These are phyloP conservation scores for Tethea ocularis DNA, from an alignment of 2,888 invertebrate genomes.

Conservation along the genomic window DNA sequence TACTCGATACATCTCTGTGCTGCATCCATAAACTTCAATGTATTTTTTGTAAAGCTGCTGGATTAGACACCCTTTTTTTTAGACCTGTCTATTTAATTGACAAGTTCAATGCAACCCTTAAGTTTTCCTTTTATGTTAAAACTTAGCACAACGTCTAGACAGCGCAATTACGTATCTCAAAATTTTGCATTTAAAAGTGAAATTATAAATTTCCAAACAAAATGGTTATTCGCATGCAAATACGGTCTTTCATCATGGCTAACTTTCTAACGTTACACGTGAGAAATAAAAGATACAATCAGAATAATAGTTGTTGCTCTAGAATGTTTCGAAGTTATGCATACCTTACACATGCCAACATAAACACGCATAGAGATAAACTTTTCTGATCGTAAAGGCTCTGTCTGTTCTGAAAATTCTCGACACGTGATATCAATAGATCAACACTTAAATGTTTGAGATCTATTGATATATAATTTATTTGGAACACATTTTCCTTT, in stretches of 20 bases:
- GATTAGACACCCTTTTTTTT: neutral
- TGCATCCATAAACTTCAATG: no score
- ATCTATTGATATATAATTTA: neutral
- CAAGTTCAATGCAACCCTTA: neutral
- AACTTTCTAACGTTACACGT: conserved; percentile 24
- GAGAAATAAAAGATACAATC: conserved; percentile 17
- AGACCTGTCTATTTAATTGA: neutral
- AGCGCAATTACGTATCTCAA: neutral
- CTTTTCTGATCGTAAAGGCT: neutral
- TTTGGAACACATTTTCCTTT: neutral
- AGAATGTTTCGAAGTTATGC: conserved; percentile 8
- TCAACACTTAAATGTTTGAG: neutral
- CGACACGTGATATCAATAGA: neutral
- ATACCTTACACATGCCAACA: neutral
- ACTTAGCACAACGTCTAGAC: conserved; percentile 1
- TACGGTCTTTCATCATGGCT: conserved; percentile 21
- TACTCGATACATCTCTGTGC: neutral
- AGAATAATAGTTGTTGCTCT: conserved; percentile 8
- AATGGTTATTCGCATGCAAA: conserved; percentile 25
- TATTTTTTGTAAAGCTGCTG: neutral
- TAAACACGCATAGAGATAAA: neutral
- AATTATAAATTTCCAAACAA: conserved; percentile 22
- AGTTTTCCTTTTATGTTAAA: neutral
- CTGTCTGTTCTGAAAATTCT: neutral
- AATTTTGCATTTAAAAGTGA: conserved; percentile 26